phyloP scores from a whole-genome alignment of 2,797 vertebrate species.

The Cheirogaleus major region DNA sequence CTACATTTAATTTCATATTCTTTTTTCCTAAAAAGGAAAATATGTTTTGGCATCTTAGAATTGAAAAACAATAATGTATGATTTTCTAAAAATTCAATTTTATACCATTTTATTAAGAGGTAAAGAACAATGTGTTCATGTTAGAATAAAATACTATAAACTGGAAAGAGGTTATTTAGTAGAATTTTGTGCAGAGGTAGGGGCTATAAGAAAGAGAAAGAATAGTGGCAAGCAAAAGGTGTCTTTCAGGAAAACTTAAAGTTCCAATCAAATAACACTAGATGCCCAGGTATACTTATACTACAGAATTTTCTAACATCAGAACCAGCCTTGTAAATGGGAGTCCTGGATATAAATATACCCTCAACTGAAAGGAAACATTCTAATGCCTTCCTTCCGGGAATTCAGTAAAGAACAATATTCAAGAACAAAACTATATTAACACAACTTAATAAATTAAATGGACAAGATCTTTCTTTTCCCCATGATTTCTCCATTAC shows the following conservation, averaged over 20 bases:
- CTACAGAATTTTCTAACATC: not conserved
- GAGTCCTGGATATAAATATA: constrained; percentile 54
- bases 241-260: constrained; percentile 30
- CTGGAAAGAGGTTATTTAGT: not conserved
- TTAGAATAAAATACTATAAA: not conserved
- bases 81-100: constrained; percentile 46
- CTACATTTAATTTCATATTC: not conserved
- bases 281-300: not conserved
- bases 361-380: constrained; percentile 55
- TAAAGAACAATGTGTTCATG: not conserved
- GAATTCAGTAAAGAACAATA: constrained; percentile 67
- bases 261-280: constrained; percentile 15
- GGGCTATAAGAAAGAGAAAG: constrained; percentile 7
- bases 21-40: not conserved
- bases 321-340: not conserved
- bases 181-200: not conserved
- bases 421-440: constrained; percentile 58
- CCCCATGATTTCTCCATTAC: not conserved
- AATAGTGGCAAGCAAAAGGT: not conserved
- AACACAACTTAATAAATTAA: constrained; percentile 47
- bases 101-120: not conserved
- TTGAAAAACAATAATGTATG: not conserved
- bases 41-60: constrained; percentile 5
- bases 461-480: constrained; percentile 33
- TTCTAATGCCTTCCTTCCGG: constrained; percentile 71